A percentile compares a stretch with the other conserved stretches of the same genome.
Evolutionary conservation across 2,888 invertebrate genomes (phyloP).

Genomic region (Drosophila mercatorum): DNA sequence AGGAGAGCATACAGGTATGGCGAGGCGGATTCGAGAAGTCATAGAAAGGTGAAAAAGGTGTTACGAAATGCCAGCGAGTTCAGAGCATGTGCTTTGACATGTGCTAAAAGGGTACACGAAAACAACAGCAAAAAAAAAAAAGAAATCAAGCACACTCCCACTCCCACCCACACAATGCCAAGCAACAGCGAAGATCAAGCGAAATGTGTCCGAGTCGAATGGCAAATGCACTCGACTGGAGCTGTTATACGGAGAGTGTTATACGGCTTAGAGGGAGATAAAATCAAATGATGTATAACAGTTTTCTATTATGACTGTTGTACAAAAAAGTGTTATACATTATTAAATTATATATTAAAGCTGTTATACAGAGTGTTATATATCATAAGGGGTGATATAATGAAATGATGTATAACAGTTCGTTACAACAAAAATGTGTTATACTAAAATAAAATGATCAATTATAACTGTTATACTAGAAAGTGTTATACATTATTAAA

Average conservation of each 20-base stretch:
- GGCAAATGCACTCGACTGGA: slow-evolving; percentile 16
- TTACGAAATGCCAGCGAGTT: slow-evolving; percentile 75
- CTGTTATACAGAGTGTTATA: neutral
- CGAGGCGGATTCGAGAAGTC: slow-evolving; percentile 34
- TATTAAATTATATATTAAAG: neutral
- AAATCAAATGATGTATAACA: too few species aligned
- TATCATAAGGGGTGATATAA: too few species aligned
- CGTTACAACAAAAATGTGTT: too few species aligned
- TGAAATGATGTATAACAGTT: too few species aligned
- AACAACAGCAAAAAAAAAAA: neutral
- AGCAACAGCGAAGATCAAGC: slow-evolving; percentile 1
- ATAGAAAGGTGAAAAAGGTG: slow-evolving; percentile 66
- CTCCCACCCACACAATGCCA: slow-evolving; percentile 11
- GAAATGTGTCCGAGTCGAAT: neutral
- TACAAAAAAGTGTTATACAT: too few species aligned
- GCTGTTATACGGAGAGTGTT: neutral
- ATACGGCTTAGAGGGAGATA: too few species aligned
- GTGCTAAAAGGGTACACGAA: slow-evolving; percentile 71
- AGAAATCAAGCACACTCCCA: too few species aligned
- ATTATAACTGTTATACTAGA: too few species aligned
- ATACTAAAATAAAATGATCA: too few species aligned
- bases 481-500: too few species aligned
- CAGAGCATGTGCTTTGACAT: slow-evolving; percentile 73
- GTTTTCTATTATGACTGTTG: too few species aligned
- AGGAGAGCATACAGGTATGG: slow-evolving; percentile 21